A percentile compares a stretch with the other conserved stretches of the same genome.
phyloP scores from a whole-genome alignment of 2,113 vertebrate species.

The Notothenia coriiceps region DNA sequence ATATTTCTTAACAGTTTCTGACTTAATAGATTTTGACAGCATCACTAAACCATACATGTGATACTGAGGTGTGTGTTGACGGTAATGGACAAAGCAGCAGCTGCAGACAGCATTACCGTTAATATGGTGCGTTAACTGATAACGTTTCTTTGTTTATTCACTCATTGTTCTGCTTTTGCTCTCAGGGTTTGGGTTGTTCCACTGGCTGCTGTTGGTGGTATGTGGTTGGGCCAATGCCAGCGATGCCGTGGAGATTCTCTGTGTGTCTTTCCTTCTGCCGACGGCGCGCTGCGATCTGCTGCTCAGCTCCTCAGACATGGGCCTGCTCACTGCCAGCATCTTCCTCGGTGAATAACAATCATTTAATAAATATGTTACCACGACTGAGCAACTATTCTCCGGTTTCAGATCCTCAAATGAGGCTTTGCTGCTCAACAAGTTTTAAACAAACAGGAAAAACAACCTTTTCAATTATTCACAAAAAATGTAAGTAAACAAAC shows the following conservation, averaged over 20 bases:
- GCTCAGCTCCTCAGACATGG: conserved; percentile 82
- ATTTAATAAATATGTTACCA: not conserved
- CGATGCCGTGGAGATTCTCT: conserved; percentile 84
- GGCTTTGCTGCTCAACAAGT: not conserved
- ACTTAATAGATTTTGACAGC: not conserved
- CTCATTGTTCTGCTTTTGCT: conserved; percentile 3
- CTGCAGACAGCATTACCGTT: not conserved
- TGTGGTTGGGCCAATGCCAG: conserved; percentile 87
- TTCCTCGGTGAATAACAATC: conserved; percentile 78
- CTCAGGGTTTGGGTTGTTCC: conserved; percentile 83
- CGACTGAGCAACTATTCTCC: not conserved
- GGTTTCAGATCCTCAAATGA: not conserved
- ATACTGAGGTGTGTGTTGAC: not conserved
- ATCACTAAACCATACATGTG: not conserved
- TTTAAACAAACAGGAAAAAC: no score
- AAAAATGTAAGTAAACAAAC: no score
- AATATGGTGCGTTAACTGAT: not conserved
- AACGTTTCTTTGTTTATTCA: not conserved
- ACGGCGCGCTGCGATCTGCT: conserved; percentile 78
- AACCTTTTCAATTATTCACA: no score
- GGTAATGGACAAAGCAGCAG: not conserved
- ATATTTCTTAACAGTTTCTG: no score
- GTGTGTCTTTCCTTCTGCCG: conserved; percentile 85
- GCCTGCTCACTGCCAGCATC: conserved; percentile 83
- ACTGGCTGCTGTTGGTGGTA: conserved; percentile 78